Evolutionary conservation across 2,888 invertebrate genomes (phyloP).

Genomic region (Amphipyra berbera): DNA sequence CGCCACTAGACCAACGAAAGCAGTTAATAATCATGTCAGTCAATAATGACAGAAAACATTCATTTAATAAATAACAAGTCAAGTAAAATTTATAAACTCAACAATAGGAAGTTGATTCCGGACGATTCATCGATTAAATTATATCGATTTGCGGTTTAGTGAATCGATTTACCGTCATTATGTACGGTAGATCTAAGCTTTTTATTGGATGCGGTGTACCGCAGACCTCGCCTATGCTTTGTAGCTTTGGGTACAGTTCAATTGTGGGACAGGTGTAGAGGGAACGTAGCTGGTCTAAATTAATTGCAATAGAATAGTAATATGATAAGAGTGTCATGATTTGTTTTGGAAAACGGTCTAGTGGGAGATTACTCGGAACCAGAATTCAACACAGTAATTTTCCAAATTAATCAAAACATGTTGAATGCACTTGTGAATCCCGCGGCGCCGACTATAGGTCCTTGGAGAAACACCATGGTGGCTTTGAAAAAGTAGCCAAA

Average conservation of each 20-base stretch:
- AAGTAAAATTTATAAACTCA: conserved; percentile 22
- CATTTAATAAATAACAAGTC: neutral
- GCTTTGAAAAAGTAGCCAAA: no score
- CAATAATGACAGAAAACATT: no score
- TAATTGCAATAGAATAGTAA: no score
- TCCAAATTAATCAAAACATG: no score
- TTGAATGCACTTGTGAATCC: no score
- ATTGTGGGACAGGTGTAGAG: neutral
- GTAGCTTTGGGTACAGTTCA: conserved; percentile 23
- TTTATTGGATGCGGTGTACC: conserved; percentile 34
- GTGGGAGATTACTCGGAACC: no score
- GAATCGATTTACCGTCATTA: conserved; percentile 49
- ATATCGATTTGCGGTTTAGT: conserved; percentile 46
- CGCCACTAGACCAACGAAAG: no score
- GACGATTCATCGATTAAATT: conserved; percentile 43
- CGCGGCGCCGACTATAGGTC: no score
- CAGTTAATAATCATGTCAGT: no score
- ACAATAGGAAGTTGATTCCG: conserved; percentile 30
- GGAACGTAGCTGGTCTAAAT: neutral
- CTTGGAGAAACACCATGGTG: no score
- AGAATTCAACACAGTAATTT: no score
- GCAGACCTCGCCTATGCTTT: conserved; percentile 14
- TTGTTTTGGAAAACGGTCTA: no score
- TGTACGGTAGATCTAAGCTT: conserved; percentile 10
- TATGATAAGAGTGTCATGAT: neutral